Percentiles rank a stretch among this genome's conserved stretches.
These are phyloP conservation scores for Lycophotia porphyrea DNA, from an alignment of 2,888 invertebrate genomes.

Conservation along the genomic window DNA sequence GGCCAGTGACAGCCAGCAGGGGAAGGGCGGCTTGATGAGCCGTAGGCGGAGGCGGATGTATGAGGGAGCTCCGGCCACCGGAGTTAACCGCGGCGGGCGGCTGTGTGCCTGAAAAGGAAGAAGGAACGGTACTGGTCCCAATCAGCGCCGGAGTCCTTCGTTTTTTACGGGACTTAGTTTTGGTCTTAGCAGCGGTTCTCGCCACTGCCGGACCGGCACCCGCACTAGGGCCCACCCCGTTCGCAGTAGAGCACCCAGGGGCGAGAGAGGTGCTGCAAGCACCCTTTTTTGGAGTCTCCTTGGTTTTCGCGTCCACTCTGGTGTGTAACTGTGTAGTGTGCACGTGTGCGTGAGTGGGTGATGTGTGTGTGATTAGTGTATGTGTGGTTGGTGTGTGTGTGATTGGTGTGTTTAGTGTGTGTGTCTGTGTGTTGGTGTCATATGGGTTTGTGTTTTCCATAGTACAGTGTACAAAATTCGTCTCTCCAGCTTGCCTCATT, in stretches of 20 bases:
- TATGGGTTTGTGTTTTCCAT: too few species aligned
- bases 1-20: background rate
- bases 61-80: background rate
- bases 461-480: too few species aligned
- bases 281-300: too few species aligned
- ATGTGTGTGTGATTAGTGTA: too few species aligned
- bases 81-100: background rate
- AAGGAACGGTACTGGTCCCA: background rate
- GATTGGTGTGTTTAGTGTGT: too few species aligned
- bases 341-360: too few species aligned
- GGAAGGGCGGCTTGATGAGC: background rate
- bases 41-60: background rate
- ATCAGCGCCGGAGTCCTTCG: background rate
- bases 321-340: too few species aligned
- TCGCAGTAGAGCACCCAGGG: background rate
- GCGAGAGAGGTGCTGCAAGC: background rate
- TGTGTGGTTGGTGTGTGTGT: too few species aligned
- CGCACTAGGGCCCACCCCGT: background rate
- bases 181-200: background rate
- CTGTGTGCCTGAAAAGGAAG: background rate
- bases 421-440: too few species aligned
- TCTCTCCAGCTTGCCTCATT: too few species aligned
- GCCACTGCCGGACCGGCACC: background rate
- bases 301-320: too few species aligned
- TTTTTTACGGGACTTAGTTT: background rate